Base-by-base conservation (phyloP, 2,888 invertebrate genomes). In the Cabera pusaria region DNA sequence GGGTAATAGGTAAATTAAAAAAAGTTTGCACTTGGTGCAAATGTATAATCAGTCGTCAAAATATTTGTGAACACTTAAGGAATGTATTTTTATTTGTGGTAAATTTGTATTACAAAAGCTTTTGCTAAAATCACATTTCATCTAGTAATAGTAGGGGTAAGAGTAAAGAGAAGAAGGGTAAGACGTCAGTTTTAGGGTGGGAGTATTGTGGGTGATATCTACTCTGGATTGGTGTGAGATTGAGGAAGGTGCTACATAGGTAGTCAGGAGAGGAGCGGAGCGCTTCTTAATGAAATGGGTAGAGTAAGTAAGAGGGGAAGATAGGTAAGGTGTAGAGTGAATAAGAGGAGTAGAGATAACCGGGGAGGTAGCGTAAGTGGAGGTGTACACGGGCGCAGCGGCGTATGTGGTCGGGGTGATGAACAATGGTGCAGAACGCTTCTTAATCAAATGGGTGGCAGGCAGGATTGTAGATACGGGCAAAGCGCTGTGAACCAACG, bases 221-320 rank as follows among this genome's bases (percentile, higher is more conserved):
- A 75, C 52, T 42, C 77, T 63, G 18, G 72, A 71, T 44, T 72
- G 70, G 6, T 62, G 61, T 2, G 74, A 69, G 44, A 56, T 63
- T 1, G 76, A 49, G n/a, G 71, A 47, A 7, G 77, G 72, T 5
- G 72, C 65, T 6, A 70, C 27, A 52, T 66, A 64, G 2, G 74
- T 35, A 28, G 56, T 50, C 16, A 64, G 39, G 8, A 66, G 41
- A 25, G 56, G 59, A 25, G 63, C 68, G 3, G 76, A 77, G 2
- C 75, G 65, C 49, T 81, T 77, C 63, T 81, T 79, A 36, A 80
- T 80, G 7, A 71, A 61, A 38, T 79, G 76, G 3, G 69, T 41
- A 3, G 51, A 10, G 41, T 61, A 55, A 7, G 56, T 50, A 7
- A 74, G 44, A 20, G 79, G 72, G 17, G 72, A 59, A 16, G 72